phyloP scores from a whole-genome alignment of 2,113 vertebrate genomes.

The Cavia porcellus region DNA sequence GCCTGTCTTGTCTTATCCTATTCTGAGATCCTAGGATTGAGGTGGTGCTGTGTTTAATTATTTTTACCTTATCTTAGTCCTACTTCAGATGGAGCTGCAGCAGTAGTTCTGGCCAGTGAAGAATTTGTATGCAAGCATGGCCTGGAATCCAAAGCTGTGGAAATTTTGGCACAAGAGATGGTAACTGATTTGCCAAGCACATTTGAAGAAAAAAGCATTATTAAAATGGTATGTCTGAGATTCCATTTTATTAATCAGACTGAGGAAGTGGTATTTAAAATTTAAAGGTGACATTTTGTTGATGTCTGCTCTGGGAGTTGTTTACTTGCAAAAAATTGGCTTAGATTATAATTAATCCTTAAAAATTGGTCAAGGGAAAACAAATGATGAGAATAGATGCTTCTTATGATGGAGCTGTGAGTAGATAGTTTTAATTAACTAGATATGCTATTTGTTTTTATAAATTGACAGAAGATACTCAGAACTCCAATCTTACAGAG shows the following conservation, averaged over 20 bases:
- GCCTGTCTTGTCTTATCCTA: not conserved
- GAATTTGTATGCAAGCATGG: slow-evolving; percentile 90
- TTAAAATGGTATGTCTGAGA: slow-evolving; percentile 91
- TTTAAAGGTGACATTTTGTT: not conserved
- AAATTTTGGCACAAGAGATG: slow-evolving; percentile 98
- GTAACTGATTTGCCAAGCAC: slow-evolving; percentile 92
- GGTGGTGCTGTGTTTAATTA: not conserved
- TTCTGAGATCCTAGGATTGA: not conserved
- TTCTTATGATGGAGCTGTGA: not conserved
- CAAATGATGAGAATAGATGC: not conserved
- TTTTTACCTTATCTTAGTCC: slow-evolving; percentile 89
- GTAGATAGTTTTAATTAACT: slow-evolving; percentile 15
- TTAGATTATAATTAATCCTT: not conserved
- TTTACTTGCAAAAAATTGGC: slow-evolving; percentile 38
- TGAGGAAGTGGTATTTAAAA: slow-evolving; percentile 45
- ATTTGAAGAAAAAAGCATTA: slow-evolving; percentile 93
- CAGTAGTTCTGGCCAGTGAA: slow-evolving; percentile 94
- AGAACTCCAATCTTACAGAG: not conserved
- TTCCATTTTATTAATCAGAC: slow-evolving; percentile 64
- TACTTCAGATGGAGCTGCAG: slow-evolving; percentile 96
- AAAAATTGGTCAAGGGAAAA: slow-evolving; percentile 20
- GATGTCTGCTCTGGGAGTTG: not conserved
- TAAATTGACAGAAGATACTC: not conserved
- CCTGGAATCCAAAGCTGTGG: slow-evolving; percentile 93
- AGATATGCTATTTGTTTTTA: not conserved